These are phyloP conservation scores for Amphiduros pacificus DNA, from an alignment of 2,888 invertebrate species.

Conservation along the genomic window DNA sequence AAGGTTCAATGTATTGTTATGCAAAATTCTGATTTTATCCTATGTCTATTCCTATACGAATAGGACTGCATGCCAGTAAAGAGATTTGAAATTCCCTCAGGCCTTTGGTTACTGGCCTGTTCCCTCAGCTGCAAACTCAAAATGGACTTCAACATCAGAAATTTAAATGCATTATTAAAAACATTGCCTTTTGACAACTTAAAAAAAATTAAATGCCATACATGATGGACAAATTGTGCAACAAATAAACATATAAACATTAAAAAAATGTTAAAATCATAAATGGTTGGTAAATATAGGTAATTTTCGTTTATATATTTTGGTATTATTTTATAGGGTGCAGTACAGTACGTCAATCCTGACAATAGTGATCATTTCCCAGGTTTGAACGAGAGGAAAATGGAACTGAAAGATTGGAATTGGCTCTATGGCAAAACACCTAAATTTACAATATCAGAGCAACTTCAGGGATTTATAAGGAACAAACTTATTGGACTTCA, in stretches of 20 bases:
- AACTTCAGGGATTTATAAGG: too few relatives aligned
- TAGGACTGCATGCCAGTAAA: too few relatives aligned
- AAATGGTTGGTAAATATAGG: not conserved
- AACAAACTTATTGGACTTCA: too few relatives aligned
- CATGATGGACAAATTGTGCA: not conserved
- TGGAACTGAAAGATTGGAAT: slow-evolving; percentile 25
- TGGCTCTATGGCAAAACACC: slow-evolving; percentile 33
- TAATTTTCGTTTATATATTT: not conserved
- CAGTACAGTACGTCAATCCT: slow-evolving; percentile 23
- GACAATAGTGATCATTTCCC: slow-evolving; percentile 16
- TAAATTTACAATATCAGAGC: slow-evolving; percentile 19
- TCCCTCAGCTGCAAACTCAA: too few relatives aligned
- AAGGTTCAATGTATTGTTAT: too few relatives aligned
- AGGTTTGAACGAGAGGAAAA: slow-evolving; percentile 18
- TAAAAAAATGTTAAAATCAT: not conserved
- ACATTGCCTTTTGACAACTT: not conserved
- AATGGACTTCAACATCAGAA: too few relatives aligned
- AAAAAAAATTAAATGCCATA: not conserved
- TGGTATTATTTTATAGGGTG: slow-evolving; percentile 8
- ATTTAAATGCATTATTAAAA: not conserved
- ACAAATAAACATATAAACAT: too few relatives aligned
- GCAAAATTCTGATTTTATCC: too few relatives aligned
- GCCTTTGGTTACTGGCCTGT: too few relatives aligned
- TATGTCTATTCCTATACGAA: too few relatives aligned
- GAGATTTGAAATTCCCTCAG: too few relatives aligned